phyloP scores from a whole-genome alignment of 2,797 vertebrate genomes.

The Anas bahamensis region DNA sequence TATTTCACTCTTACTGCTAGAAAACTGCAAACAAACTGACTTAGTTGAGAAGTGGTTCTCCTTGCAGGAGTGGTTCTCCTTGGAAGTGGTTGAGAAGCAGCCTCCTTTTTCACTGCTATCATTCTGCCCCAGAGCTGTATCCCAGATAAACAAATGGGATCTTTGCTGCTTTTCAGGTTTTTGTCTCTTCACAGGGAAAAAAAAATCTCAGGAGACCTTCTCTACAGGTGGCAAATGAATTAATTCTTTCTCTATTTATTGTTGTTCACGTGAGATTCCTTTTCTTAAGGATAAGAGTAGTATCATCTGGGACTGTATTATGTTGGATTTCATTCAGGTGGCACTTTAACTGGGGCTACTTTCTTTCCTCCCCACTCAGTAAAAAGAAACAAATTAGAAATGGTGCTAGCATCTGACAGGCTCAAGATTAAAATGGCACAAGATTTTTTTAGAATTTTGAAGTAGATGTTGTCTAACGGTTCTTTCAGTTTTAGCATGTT shows the following conservation, averaged over 20 bases:
- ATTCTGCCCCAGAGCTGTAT: background rate
- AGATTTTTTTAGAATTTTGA: background rate
- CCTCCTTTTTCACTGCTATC: background rate
- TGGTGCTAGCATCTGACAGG: background rate
- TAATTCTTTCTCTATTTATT: background rate
- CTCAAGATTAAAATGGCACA: rapidly evolving
- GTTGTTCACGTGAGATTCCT: background rate
- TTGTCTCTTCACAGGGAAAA: background rate
- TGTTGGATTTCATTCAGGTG: background rate
- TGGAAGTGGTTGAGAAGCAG: no score
- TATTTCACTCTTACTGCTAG: background rate
- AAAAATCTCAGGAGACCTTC: background rate
- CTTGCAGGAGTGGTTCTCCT: no score
- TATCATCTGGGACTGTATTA: background rate
- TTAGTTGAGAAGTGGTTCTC: background rate
- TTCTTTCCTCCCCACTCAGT: background rate
- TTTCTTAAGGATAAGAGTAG: background rate
- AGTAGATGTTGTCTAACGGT: background rate
- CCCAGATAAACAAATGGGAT: background rate
- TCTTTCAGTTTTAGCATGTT: background rate
- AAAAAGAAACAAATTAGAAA: background rate
- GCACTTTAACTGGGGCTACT: background rate
- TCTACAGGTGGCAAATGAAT: background rate
- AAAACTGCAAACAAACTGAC: background rate
- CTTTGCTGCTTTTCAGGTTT: background rate